Base-by-base conservation (phyloP, 2,888 invertebrate species). In the Mythimna loreyi region DNA sequence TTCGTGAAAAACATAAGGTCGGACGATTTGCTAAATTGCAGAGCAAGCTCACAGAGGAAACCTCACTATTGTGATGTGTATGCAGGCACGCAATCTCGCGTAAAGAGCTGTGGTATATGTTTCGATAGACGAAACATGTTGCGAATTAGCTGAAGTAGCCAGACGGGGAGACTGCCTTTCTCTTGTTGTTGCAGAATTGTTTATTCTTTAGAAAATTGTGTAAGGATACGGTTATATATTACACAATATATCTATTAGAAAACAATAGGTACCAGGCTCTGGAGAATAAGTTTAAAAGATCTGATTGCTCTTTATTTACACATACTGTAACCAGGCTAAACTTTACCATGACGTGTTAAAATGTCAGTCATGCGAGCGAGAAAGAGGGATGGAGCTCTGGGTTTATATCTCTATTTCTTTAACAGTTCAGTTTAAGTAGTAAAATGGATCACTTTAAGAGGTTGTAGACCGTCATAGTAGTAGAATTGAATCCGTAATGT, bases 11-110 rank as follows among this genome's bases (percentile, higher is more conserved):
- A 85, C 84, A 85, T 84, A 79, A 83, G 75, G 83, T 82, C 70
- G 82, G 77, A 49, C 72, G 74, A 80, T 81, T 86, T 88, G 84
- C 82, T 80, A 88, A 89, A 89, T 89, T 88, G 86, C 86, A 80
- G 76, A 86, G 81, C 80, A 83, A 80, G 81, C 80, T 79, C 43
- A 68, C 76, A 84, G 79, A 80, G 78, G 72, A 82, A 86, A 80
- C 84, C 80, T 71, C 28, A 49, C 72, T 69, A 75, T 80, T 78
- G 78, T 80, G 71, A 73, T 77, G 59, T 74, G 59, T 64, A 52
- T 62, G 63, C 56, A 67, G 67, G 71, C 67, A 72, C 73, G 76
- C 76, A 82, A 83, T 72, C 69, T 67, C 67, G 23, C 43, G 53
- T 71, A 71, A 64, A 70, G 61, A 74, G 65, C 50, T 58, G 63